phyloP scores from a whole-genome alignment of 2,113 vertebrate genomes.

The Spilogale gracilis region DNA sequence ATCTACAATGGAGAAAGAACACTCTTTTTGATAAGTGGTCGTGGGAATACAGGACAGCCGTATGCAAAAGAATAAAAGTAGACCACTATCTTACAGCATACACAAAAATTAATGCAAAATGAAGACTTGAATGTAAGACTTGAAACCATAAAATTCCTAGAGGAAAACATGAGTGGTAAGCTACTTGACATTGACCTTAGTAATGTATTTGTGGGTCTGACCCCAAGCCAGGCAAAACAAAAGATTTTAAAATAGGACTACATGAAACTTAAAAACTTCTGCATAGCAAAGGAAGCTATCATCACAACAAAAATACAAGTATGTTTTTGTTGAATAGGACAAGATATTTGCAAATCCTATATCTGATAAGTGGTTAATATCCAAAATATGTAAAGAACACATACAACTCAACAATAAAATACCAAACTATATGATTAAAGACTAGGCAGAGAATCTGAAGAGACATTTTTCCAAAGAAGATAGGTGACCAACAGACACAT shows the following conservation, averaged over 20 bases:
- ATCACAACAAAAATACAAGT: background rate
- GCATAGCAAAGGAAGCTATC: background rate
- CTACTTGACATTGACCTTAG: background rate
- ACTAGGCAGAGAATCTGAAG: background rate
- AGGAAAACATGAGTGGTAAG: background rate
- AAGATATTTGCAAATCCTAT: background rate
- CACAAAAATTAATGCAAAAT: background rate
- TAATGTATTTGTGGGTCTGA: background rate
- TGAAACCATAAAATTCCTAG: background rate
- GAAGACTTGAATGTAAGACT: background rate
- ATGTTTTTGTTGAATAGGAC: background rate
- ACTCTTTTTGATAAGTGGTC: background rate
- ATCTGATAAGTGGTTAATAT: background rate
- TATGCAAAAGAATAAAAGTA: background rate
- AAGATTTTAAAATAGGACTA: background rate
- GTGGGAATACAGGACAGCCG: background rate
- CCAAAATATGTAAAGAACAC: background rate
- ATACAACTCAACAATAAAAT: background rate
- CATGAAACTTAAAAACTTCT: background rate
- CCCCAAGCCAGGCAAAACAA: background rate
- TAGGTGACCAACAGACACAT: background rate
- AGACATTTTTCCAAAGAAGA: background rate
- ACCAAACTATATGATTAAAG: background rate
- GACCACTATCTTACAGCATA: background rate
- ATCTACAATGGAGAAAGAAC: background rate